Conservation (phyloP, 1,140 invertebrate genomes). For the Hermetia illucens region DNA sequence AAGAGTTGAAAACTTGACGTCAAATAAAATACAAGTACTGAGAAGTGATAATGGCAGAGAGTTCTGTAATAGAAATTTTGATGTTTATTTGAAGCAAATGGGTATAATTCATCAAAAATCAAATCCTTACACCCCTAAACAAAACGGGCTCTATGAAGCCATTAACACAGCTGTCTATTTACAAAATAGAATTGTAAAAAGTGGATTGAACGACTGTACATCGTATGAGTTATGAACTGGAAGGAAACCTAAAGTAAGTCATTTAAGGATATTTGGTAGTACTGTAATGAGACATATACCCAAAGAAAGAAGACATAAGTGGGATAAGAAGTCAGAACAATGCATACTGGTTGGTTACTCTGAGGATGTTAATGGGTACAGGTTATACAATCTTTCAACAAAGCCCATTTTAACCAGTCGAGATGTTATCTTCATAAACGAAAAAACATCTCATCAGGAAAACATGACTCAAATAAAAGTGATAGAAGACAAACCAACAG, state of each 20-base stretch:
- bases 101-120: conserved; percentile 14
- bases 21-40: conserved; percentile 10
- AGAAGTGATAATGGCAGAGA: conserved; percentile 8
- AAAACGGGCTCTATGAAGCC: conserved; percentile 24
- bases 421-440: too few species aligned
- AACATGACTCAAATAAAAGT: too few species aligned
- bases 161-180: conserved; percentile 24
- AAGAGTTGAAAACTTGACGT: conserved; percentile 14
- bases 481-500: too few species aligned
- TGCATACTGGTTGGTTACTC: too few species aligned
- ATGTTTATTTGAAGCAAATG: conserved; percentile 4
- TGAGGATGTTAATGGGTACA: too few species aligned
- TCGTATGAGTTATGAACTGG: conserved; percentile 21
- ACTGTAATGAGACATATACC: too few species aligned
- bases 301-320: too few species aligned
- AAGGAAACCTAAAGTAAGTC: conserved; percentile 12
- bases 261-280: conserved; percentile 19
- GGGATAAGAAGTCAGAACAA: too few species aligned
- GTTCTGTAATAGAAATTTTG: conserved; percentile 7
- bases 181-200: conserved; percentile 23
- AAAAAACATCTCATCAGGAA: too few species aligned
- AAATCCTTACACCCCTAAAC: conserved; percentile 16
- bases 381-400: too few species aligned
- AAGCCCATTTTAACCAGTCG: too few species aligned
- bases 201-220: conserved; percentile 12